Percentiles rank a stretch among this genome's conserved stretches.
Evolutionary conservation across 53 echinoderm and acorn worm species (phyloP).

Genomic region (Zoroaster sp.): DNA sequence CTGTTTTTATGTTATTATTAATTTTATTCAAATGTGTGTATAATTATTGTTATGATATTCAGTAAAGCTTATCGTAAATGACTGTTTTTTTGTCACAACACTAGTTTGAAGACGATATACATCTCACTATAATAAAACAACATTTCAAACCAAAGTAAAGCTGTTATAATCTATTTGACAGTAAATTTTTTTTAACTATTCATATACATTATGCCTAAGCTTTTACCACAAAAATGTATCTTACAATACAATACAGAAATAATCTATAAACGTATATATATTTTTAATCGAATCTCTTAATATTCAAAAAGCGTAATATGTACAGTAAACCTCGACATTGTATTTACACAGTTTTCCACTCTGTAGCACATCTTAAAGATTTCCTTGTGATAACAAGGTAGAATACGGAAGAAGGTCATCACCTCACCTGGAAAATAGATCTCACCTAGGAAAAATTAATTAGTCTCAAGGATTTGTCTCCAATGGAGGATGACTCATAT

Average conservation of each 20-base stretch:
- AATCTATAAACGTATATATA: slow-evolving; percentile 31
- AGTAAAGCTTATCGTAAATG: background rate
- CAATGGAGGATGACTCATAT: no score
- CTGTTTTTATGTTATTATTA: no score
- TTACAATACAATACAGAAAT: slow-evolving; percentile 51
- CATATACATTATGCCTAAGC: slow-evolving; percentile 7
- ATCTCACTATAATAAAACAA: background rate
- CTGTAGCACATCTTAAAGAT: background rate
- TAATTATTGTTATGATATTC: background rate
- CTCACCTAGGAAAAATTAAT: no score
- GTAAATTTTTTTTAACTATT: slow-evolving; percentile 12
- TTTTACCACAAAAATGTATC: slow-evolving; percentile 10
- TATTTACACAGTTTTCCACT: background rate
- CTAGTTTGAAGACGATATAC: background rate
- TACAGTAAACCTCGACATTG: slow-evolving; percentile 39
- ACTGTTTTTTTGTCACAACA: background rate
- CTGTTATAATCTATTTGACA: background rate
- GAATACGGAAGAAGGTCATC: no score
- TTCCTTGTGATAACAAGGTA: background rate
- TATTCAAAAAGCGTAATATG: slow-evolving; percentile 45
- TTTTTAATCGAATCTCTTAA: slow-evolving; percentile 6
- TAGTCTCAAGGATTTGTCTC: no score
- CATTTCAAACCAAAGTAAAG: background rate
- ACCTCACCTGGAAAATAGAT: no score
- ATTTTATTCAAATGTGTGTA: no score